Evolutionary conservation across 2,888 invertebrate species (phyloP).

Genomic region (Chaetoderma sp.): DNA sequence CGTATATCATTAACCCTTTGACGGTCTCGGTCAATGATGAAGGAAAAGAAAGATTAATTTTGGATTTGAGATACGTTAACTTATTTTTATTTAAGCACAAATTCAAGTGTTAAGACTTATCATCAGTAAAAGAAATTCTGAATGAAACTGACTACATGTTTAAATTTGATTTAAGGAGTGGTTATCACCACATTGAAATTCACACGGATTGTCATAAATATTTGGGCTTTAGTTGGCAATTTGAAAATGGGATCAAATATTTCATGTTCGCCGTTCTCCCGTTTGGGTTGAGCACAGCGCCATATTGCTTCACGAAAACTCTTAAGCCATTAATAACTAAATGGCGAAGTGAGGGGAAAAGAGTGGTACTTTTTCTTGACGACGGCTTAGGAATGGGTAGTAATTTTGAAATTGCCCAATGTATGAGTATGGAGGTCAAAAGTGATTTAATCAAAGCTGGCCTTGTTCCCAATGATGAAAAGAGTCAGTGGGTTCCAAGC

Average conservation of each 20-base stretch:
- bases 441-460: not conserved
- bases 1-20: conserved; percentile 3
- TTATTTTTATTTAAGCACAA: not conserved
- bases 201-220: not conserved
- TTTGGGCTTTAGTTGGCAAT: conserved; percentile 17
- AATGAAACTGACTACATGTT: conserved; percentile 7
- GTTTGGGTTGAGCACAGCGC: not conserved
- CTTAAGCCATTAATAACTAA: not conserved
- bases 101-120: conserved; percentile 13
- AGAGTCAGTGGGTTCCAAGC: not conserved
- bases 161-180: conserved; percentile 18
- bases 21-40: not conserved
- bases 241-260: not conserved
- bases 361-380: not conserved
- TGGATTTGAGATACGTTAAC: conserved; percentile 1
- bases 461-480: not conserved
- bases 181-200: conserved; percentile 20
- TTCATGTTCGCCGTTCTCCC: not conserved
- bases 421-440: not conserved
- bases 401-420: not conserved
- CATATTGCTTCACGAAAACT: not conserved
- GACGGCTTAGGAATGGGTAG: not conserved
- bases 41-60: conserved; percentile 7
- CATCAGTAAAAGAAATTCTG: not conserved
- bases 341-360: not conserved